A percentile compares a stretch with the other conserved stretches of the same genome.
phyloP scores from a whole-genome alignment of 2,888 invertebrate genomes.

The Corythucha ciliata region DNA sequence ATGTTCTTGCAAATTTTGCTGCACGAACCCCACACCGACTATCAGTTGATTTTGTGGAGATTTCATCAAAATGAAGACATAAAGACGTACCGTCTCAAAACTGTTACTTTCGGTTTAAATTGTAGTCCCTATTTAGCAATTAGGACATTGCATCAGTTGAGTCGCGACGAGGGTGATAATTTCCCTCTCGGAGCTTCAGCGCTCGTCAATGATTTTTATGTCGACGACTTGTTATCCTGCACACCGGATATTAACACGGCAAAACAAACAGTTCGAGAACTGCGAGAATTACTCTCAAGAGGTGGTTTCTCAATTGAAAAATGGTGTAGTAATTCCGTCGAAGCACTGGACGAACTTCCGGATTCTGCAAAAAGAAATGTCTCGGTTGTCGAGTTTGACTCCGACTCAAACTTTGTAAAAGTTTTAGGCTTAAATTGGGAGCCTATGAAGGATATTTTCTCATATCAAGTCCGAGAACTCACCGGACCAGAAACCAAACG shows the following conservation, averaged over 20 bases:
- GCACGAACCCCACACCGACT: constrained; percentile 23
- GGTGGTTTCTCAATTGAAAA: constrained; percentile 23
- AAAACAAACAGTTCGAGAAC: background rate
- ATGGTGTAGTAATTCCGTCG: constrained; percentile 8
- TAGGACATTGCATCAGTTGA: constrained; percentile 29
- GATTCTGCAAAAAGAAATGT: too few relatives aligned
- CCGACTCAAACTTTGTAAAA: constrained; percentile 20
- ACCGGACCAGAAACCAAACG: constrained; percentile 17
- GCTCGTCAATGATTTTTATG: constrained; percentile 15
- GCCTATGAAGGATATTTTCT: constrained; percentile 23
- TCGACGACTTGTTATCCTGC: too few relatives aligned
- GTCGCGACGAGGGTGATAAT: constrained; percentile 17
- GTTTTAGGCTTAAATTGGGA: constrained; percentile 31
- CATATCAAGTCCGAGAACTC: constrained; percentile 10
- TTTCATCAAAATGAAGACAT: constrained; percentile 15
- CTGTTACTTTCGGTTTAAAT: constrained; percentile 32
- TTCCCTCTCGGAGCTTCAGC: constrained; percentile 26
- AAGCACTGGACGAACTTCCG: too few relatives aligned
- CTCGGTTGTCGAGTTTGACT: too few relatives aligned
- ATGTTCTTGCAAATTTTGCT: constrained; percentile 23
- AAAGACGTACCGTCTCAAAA: constrained; percentile 19
- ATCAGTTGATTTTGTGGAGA: constrained; percentile 35
- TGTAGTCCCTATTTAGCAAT: constrained; percentile 30
- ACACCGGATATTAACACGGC: constrained; percentile 22
- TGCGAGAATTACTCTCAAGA: constrained; percentile 13